A percentile compares a stretch with the other conserved stretches of the same genome.
These are phyloP conservation scores for Rattus norvegicus DNA, from an alignment of 2,113 vertebrate species.

Conservation along the genomic window DNA sequence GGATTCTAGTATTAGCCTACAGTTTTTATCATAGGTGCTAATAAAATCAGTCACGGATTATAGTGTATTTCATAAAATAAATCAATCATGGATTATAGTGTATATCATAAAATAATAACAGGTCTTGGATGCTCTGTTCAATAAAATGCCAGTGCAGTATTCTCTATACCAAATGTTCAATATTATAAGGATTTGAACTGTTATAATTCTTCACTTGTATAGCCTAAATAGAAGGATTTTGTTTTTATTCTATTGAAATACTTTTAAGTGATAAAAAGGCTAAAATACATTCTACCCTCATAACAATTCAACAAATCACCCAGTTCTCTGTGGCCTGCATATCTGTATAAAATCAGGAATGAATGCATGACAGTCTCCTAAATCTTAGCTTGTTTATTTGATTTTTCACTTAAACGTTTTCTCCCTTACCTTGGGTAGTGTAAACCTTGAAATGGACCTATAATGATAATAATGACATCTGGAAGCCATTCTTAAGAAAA, in stretches of 20 bases:
- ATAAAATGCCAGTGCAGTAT: conserved; percentile 16
- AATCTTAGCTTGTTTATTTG: neutral
- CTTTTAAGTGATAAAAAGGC: conserved; percentile 50
- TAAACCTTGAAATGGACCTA: conserved; percentile 73
- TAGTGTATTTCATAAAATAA: neutral
- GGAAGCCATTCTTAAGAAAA: conserved; percentile 83
- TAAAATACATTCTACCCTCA: conserved; percentile 55
- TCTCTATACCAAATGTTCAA: conserved; percentile 44
- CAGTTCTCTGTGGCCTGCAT: conserved; percentile 44
- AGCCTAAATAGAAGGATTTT: conserved; percentile 55
- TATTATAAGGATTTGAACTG: conserved; percentile 22
- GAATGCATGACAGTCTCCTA: conserved; percentile 54
- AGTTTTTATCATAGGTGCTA: neutral
- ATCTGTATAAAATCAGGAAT: conserved; percentile 18
- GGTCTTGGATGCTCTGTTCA: conserved; percentile 36
- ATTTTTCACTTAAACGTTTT: neutral
- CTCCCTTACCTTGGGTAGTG: conserved; percentile 42
- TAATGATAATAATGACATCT: conserved; percentile 80
- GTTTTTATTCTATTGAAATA: neutral
- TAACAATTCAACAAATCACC: conserved; percentile 63
- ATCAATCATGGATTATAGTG: neutral
- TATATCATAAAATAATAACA: neutral
- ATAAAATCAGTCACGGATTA: conserved; percentile 4
- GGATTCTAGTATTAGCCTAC: neutral
- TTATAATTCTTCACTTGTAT: conserved; percentile 39